A percentile compares a stretch with the other conserved stretches of the same genome.
phyloP scores from a whole-genome alignment of 2,113 vertebrate species.

The Paedocypris sp. region DNA sequence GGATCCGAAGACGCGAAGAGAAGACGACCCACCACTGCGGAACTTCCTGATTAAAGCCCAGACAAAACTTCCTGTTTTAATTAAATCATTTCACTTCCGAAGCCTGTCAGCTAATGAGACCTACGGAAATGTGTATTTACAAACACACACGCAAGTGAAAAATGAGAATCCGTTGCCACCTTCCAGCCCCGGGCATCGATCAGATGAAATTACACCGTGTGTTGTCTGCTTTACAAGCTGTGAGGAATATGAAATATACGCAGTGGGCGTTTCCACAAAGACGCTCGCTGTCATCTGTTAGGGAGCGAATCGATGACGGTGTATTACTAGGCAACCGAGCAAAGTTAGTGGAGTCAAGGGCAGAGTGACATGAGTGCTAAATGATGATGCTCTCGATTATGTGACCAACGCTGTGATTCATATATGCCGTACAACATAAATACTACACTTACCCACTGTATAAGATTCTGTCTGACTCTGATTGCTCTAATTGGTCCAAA shows the following conservation, averaged over 20 bases:
- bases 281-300: slow-evolving; percentile 40
- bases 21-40: slow-evolving; percentile 17
- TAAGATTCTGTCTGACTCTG: no score
- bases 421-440: no score
- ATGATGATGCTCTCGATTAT: neutral
- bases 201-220: slow-evolving; percentile 41
- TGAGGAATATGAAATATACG: slow-evolving; percentile 14
- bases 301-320: slow-evolving; percentile 31
- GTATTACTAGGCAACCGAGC: neutral
- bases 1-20: neutral
- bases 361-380: slow-evolving; percentile 1
- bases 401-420: neutral
- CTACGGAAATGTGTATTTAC: neutral
- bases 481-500: no score
- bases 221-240: slow-evolving; percentile 39
- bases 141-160: neutral
- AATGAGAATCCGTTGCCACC: slow-evolving; percentile 4
- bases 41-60: slow-evolving; percentile 44
- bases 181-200: slow-evolving; percentile 24
- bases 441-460: no score
- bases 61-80: slow-evolving; percentile 41
- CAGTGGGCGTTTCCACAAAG: slow-evolving; percentile 17
- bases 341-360: neutral
- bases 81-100: slow-evolving; percentile 25
- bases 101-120: slow-evolving; percentile 15